Conservation (phyloP, 2,797 vertebrate species). For the Pangasius djambal region DNA sequence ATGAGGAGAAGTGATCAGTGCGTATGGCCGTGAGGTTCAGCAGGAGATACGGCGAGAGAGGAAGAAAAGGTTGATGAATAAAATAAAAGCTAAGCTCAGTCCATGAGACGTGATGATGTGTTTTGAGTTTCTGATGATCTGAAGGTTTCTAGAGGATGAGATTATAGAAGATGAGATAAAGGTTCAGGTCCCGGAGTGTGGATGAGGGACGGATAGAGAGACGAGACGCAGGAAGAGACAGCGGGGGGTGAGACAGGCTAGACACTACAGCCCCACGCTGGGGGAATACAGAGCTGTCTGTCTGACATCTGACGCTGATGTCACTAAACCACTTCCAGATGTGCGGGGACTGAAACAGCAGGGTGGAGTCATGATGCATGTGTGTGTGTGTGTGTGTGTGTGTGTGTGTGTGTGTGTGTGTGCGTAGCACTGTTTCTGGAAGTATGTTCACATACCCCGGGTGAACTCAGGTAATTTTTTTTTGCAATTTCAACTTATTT, state of each 20-base stretch:
- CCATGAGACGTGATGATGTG: not conserved
- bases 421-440: not conserved
- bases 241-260: constrained; percentile 33
- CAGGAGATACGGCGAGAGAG: not conserved
- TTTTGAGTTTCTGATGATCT: not conserved
- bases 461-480: not conserved
- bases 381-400: constrained; percentile 41
- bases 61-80: constrained; percentile 6
- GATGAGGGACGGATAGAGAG: constrained; percentile 50
- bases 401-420: constrained; percentile 3
- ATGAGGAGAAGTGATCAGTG: not conserved
- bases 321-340: constrained; percentile 80
- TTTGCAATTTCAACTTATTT: not conserved
- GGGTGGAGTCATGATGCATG: constrained; percentile 51
- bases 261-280: constrained; percentile 66
- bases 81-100: not conserved
- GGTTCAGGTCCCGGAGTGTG: not conserved
- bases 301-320: constrained; percentile 70
- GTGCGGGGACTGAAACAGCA: constrained; percentile 64
- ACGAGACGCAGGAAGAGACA: not conserved
- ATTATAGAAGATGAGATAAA: not conserved
- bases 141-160: not conserved
- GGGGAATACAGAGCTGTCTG: constrained; percentile 69
- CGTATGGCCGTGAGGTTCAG: not conserved
- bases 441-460: not conserved